Base-by-base conservation (phyloP, 2,797 vertebrate species). In the Sebastes cheni region DNA sequence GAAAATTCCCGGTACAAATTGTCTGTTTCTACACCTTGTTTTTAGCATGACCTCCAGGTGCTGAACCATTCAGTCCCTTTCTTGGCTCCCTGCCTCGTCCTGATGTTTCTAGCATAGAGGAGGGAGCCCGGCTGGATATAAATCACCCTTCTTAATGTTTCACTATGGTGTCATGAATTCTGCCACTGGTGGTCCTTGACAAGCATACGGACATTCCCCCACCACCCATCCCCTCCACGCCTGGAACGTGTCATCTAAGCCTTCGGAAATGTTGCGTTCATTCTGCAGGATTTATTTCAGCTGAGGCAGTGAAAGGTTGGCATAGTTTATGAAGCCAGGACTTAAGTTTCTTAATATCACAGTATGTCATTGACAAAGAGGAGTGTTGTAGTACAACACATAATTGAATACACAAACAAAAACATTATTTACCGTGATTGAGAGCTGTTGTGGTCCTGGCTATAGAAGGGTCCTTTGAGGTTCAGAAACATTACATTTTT, bases 241-340 rank as follows among this genome's bases (percentile, higher is more conserved):
- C 46, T 9, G 68, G 34, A 80, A 52, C 73, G 12, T 72, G 85
- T 84, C 74, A 81, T 22, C 6, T 77, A 74, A 88, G 60, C 85
- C 69, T 30, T 61, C 2, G 25, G 79, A 77, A 75, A 83, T 72
- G 86, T 77, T 39, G 61, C n/a, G 1, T 39, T 65, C 30, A 88
- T 80, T 65, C 56, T 76, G 61, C 71, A 4, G 83, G 81, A 81
- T 86, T 91, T 75, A 82, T 85, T 79, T 69, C 59, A 81, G 46
- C 27, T 2, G 58, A 74, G 30, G 61, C 64, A 65, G 46, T 9
- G 75, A 54, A 30, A 55, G 82, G 20, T 6, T 29, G n/a, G 59
- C 78, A 75, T 79, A 1, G 11, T 62, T 72, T 6, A 2, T 55
- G 56, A 39, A 61, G 32, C 25, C 52, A 16, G 56, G 25, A 25